Evolutionary conservation across 1,140 invertebrate genomes (phyloP), one percentile per base, ranked within the genome.

Genomic region (Homalodisca vitripennis): DNA sequence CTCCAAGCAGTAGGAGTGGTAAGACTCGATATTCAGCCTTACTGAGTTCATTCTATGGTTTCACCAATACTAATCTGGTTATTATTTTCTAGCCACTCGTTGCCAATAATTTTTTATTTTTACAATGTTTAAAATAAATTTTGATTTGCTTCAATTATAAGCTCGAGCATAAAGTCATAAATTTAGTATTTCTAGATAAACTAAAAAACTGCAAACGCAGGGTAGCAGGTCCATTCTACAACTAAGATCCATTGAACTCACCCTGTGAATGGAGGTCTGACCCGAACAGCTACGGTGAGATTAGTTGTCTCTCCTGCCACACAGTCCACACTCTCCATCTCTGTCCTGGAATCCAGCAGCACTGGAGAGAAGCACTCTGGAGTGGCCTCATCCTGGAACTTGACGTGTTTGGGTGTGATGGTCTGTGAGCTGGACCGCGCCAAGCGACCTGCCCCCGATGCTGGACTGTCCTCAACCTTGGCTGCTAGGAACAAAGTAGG

Each of bases 321-420:
- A 10, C 27, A 31, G 24, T 41, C 20, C 29, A n/a, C 30, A n/a
- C 27, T 29, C 20, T 20, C 27, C 26, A 22, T n/a, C 1, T 26
- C 27, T 1, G 29, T 20, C 30, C 17, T 26, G 1, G 66, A 20
- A 2, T 67, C 48, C 29, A 55, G 34, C 22, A 67, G 47, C 14
- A 67, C 66, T 13, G 53, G 66, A 3, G 48, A 57, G 48, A 53
- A 53, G 31, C 66, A 67, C 24, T 27, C 66, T 13, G 48, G 53
- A 13, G 53, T 57, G 10, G 48, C 46, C n/a, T 60, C 55, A 22
- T 67, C 66, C 24, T 57, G 2, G 12, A 67, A 29, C 27, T 34
- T 53, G 14, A 60, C 55, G 12, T 53, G 66, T n/a, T 31, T 53
- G 34, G 48, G 27, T 20, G 48, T 67, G 1, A 27, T 20, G 3